Conservation (phyloP, 1,140 invertebrate genomes). For the Temnothorax curvispinosus region DNA sequence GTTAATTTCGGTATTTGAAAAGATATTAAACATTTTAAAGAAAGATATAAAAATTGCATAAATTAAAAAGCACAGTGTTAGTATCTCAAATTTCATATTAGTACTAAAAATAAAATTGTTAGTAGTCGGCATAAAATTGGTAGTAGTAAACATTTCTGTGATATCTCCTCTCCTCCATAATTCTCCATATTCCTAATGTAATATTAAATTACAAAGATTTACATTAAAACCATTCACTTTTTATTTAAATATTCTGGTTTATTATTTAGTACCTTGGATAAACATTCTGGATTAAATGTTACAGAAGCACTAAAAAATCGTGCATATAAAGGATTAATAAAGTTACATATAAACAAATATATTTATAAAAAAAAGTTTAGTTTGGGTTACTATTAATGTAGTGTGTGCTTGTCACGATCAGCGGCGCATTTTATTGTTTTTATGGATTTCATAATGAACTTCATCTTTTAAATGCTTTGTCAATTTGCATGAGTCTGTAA, state of each 20-base stretch:
- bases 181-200: slow-evolving; percentile 23
- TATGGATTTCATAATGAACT: too few relatives aligned
- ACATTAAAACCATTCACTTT: neutral
- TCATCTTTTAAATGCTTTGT: too few relatives aligned
- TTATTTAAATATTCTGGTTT: neutral
- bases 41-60: neutral
- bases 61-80: slow-evolving; percentile 22
- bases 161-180: slow-evolving; percentile 58
- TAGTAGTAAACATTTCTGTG: neutral
- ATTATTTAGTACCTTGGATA: neutral
- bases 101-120: slow-evolving; percentile 14
- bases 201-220: slow-evolving; percentile 46
- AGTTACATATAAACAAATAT: neutral
- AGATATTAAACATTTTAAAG: neutral
- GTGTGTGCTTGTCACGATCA: too few relatives aligned
- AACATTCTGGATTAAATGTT: neutral
- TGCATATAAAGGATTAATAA: neutral
- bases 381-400: too few relatives aligned
- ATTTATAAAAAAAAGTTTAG: too few relatives aligned
- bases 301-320: neutral
- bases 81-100: neutral
- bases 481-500: too few relatives aligned
- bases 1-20: neutral
- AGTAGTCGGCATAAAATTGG: neutral
- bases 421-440: too few relatives aligned